Evolutionary conservation across 2,797 vertebrate genomes (phyloP).

Genomic region (Tokudaia muenninki): DNA sequence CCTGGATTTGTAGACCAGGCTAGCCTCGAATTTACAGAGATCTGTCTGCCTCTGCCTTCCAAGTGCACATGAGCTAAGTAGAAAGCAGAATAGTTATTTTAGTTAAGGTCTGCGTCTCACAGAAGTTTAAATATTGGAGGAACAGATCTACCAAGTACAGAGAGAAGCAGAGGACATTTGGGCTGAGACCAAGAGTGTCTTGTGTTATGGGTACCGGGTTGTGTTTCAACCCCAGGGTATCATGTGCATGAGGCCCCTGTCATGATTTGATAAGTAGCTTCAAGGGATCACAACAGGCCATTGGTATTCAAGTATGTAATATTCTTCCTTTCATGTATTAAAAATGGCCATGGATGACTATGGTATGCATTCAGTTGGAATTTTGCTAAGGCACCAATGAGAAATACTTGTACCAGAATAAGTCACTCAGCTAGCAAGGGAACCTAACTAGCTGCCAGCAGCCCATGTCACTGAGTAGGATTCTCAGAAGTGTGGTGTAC

Average conservation of each 20-base stretch:
- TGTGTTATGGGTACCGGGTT: background rate
- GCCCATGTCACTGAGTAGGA: background rate
- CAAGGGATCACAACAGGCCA: background rate
- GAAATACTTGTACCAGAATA: background rate
- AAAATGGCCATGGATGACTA: background rate
- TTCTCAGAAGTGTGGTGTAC: background rate
- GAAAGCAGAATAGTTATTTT: background rate
- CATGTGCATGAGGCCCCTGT: background rate
- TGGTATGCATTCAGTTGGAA: background rate
- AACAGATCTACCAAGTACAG: background rate
- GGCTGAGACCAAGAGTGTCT: background rate
- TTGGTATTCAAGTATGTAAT: background rate
- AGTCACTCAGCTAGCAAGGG: background rate
- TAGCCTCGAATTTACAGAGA: background rate
- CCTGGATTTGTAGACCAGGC: background rate
- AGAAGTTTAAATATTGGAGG: background rate
- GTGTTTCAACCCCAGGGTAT: background rate
- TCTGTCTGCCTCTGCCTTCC: background rate
- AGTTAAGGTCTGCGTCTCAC: background rate
- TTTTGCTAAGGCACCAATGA: background rate
- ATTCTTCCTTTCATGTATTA: background rate
- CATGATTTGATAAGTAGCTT: background rate
- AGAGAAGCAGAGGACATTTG: background rate
- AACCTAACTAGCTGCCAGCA: background rate
- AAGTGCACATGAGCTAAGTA: background rate